phyloP scores from a whole-genome alignment of 2,888 invertebrate species.

The Lithosia quadra region DNA sequence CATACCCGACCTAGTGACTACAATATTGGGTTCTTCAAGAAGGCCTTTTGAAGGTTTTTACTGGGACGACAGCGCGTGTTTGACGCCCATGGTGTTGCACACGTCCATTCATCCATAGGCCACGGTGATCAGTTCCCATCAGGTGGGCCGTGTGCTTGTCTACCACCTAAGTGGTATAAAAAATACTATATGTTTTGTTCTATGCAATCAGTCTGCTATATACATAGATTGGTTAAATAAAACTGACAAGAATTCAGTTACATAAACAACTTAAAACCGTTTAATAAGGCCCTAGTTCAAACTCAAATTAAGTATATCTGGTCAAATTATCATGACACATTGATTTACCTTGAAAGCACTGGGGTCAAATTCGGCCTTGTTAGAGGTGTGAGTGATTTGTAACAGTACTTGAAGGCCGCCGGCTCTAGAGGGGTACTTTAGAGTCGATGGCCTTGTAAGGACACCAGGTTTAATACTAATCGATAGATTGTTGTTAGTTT shows the following conservation, averaged over 20 bases:
- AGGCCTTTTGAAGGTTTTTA: too few species aligned
- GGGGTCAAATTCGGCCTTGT: slow-evolving; percentile 33
- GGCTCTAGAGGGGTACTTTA: slow-evolving; percentile 9
- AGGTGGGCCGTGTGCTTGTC: too few species aligned
- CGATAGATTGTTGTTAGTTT: slow-evolving; percentile 22
- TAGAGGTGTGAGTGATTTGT: slow-evolving; percentile 20
- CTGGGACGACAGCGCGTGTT: too few species aligned
- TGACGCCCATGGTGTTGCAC: too few species aligned
- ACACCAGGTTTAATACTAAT: slow-evolving; percentile 18
- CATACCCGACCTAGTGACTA: too few species aligned
- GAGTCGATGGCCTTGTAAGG: slow-evolving; percentile 50
- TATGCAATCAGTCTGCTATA: too few species aligned
- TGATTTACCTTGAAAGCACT: slow-evolving; percentile 43
- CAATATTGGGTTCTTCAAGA: too few species aligned
- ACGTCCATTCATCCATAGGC: too few species aligned
- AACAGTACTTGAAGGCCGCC: slow-evolving; percentile 15
- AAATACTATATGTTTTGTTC: too few species aligned
- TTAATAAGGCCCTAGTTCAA: slow-evolving; percentile 18
- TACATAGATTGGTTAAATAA: too few species aligned
- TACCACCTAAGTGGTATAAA: too few species aligned
- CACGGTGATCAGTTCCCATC: too few species aligned
- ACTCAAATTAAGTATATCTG: slow-evolving; percentile 11
- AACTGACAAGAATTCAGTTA: neutral
- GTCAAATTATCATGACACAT: slow-evolving; percentile 22
- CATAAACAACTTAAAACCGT: neutral